These are phyloP conservation scores for Amyelois transitella DNA, from an alignment of 1,140 invertebrate genomes.

Conservation along the genomic window DNA sequence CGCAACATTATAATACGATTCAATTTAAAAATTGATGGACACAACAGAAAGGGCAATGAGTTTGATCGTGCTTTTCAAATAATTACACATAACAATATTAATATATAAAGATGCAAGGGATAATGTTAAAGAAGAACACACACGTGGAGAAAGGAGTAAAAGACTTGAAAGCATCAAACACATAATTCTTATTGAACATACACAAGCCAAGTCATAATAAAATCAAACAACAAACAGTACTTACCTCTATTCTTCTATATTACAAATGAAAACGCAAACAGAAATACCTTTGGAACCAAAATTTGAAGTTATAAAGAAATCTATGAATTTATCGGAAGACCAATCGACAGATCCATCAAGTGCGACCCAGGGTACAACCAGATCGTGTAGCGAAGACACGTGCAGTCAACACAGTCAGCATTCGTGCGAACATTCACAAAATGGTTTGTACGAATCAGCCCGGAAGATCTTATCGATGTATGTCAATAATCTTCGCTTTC, in stretches of 20 bases:
- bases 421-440: constrained; percentile 49
- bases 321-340: constrained; percentile 4
- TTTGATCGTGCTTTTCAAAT: neutral
- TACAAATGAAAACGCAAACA: neutral
- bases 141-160: too few relatives aligned
- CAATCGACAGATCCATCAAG: constrained; percentile 50
- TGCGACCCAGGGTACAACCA: constrained; percentile 43
- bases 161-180: too few relatives aligned
- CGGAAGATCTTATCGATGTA: neutral
- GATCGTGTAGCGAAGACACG: constrained; percentile 44
- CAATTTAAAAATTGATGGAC: neutral
- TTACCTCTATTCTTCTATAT: too few relatives aligned
- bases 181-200: too few relatives aligned
- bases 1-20: neutral
- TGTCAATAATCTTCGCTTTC: neutral
- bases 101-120: too few relatives aligned
- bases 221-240: too few relatives aligned
- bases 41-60: neutral
- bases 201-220: too few relatives aligned
- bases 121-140: too few relatives aligned
- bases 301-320: constrained; percentile 12
- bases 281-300: neutral
- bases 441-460: constrained; percentile 43
- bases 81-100: too few relatives aligned
- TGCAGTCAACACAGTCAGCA: constrained; percentile 50